Evolutionary conservation across 2,888 invertebrate genomes (phyloP), one percentile per base, ranked within the genome.

Genomic region (Proisotoma minuta): DNA sequence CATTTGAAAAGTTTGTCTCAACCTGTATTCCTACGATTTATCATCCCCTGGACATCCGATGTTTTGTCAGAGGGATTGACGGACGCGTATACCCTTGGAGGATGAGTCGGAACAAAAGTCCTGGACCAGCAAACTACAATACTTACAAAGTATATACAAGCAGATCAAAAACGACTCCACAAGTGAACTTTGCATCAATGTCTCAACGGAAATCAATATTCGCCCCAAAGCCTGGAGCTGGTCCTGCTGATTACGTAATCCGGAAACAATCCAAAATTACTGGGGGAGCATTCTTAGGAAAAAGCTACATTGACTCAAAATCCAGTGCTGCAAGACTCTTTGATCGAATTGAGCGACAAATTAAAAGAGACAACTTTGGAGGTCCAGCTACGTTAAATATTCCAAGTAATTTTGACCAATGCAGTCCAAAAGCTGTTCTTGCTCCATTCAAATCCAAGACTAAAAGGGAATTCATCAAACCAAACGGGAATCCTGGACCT

Each of bases 361-460:
- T 24, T 15, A 23, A 40, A 23, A 62, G 43, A 62, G 57, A 65
- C 8, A 34, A 34, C 27, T 24, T 63, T 50, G 54, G 59, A 28
- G 53, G 48, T 40, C 54, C 63, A 2, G 57, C 54, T 24, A 49
- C 39, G 12, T 50, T 54, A 29, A 43, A 20, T 3, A 56, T 63
- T 22, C 59, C 63, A n/a, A 56, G 58, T 23, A 34, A 5, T 40
- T 62, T 69, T 20, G 67, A 68, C 24, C 48, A 53, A 10, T n/a
- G 52, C 12, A 50, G 62, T 26, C 61, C 68, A 1, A 67, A 68
- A 26, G 69, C 70, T 23, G 63, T 66, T 2, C 60, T 62, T 0
- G 69, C 68, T 48, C 72, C 72, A n/a, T 72, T 72, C 51, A 72
- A 70, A 57, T 69, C 70, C 15, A 56, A 40, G 56, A 61, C 66